phyloP scores from a whole-genome alignment of 1,140 invertebrate genomes.

The Myzus persicae region DNA sequence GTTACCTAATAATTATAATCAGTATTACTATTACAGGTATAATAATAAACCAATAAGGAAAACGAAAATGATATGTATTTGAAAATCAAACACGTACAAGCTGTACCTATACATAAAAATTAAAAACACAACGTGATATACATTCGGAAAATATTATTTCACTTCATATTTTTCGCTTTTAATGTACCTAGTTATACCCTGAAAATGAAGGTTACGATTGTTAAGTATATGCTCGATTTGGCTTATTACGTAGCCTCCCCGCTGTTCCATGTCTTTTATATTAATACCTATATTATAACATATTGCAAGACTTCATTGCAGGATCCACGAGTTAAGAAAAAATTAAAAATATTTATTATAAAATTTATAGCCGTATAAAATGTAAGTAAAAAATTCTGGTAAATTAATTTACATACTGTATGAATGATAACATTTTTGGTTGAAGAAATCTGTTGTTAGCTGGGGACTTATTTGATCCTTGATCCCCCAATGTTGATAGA shows the following conservation, averaged over 20 bases:
- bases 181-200: too few species aligned
- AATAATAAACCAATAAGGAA: too few species aligned
- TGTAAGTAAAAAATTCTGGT: too few species aligned
- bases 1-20: background rate
- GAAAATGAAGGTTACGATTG: background rate
- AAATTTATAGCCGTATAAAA: too few species aligned
- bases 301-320: background rate
- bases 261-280: background rate
- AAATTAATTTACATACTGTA: too few species aligned
- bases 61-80: too few species aligned
- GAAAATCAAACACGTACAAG: background rate
- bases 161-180: background rate
- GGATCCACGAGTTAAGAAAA: background rate
- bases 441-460: background rate
- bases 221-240: background rate
- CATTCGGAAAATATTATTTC: background rate
- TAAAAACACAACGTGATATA: background rate
- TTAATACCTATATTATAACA: background rate
- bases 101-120: too few species aligned
- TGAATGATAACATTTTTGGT: background rate
- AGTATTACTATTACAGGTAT: too few species aligned
- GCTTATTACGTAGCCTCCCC: background rate
- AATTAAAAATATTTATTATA: too few species aligned
- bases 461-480: too few species aligned
- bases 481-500: background rate